A percentile compares a stretch with the other conserved stretches of the same genome.
These are phyloP conservation scores for Hyperoodon ampullatus DNA, from an alignment of 2,113 vertebrate species.

Conservation along the genomic window DNA sequence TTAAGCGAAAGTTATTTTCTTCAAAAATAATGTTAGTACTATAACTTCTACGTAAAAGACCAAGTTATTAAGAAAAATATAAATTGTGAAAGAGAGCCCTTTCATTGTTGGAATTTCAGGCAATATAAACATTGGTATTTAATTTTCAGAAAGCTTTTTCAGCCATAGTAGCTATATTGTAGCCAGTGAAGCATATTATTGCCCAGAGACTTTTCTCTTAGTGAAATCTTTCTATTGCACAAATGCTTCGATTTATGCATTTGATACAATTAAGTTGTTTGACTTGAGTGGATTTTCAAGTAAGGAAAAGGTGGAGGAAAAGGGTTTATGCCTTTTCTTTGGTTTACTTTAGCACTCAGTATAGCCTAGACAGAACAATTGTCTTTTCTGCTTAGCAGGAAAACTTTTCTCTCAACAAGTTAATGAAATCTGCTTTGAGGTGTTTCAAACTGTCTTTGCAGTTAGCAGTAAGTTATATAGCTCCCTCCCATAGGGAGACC, in stretches of 20 bases:
- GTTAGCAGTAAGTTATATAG: not conserved
- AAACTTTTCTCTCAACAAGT: slow-evolving; percentile 3
- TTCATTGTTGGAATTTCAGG: slow-evolving; percentile 39
- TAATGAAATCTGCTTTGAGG: not conserved
- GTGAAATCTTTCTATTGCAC: not conserved
- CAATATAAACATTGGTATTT: not conserved
- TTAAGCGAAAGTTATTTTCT: slow-evolving; percentile 17
- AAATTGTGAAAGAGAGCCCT: not conserved
- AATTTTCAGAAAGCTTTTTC: slow-evolving; percentile 16
- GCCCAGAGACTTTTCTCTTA: slow-evolving; percentile 17
- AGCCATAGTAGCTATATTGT: not conserved
- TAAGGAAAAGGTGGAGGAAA: slow-evolving; percentile 37
- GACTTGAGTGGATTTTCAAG: not conserved
- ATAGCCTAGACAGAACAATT: not conserved
- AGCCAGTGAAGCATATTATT: not conserved
- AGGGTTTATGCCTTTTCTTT: not conserved
- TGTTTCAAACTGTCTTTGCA: not conserved
- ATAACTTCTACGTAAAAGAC: not conserved
- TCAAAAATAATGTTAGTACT: slow-evolving; percentile 43
- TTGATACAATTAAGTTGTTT: slow-evolving; percentile 21
- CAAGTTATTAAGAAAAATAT: not conserved
- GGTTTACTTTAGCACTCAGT: not conserved
- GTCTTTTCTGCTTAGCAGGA: slow-evolving; percentile 13
- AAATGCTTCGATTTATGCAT: slow-evolving; percentile 23
- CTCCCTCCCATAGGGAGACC: not conserved